A percentile compares a stretch with the other conserved stretches of the same genome.
Conservation (phyloP, 1,140 invertebrate genomes). For the Dysdera silvatica region DNA sequence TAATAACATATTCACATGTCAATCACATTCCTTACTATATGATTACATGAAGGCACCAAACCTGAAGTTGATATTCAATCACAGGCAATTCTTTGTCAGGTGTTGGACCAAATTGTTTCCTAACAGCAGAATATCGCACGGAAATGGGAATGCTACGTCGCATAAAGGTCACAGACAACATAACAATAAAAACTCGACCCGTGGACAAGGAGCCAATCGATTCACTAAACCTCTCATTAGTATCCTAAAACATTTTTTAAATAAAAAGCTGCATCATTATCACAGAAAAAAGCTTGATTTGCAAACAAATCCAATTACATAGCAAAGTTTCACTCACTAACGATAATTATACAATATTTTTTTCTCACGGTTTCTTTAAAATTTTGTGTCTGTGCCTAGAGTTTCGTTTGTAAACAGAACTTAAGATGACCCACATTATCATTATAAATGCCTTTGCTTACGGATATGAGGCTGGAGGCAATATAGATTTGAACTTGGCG, state of each 20-base stretch:
- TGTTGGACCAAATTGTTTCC: constrained; percentile 76
- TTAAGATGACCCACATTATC: too few species aligned
- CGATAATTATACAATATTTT: too few species aligned
- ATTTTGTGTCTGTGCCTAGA: too few species aligned
- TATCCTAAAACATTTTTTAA: constrained; percentile 50
- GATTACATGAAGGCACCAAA: constrained; percentile 24
- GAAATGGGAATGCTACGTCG: constrained; percentile 69
- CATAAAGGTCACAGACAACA: constrained; percentile 61
- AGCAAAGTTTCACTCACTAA: too few species aligned
- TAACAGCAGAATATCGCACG: constrained; percentile 78
- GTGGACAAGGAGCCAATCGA: constrained; percentile 75
- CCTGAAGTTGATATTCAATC: constrained; percentile 80
- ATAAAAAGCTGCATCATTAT: neutral
- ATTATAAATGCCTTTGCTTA: too few species aligned
- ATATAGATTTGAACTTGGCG: too few species aligned
- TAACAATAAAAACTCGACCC: constrained; percentile 61
- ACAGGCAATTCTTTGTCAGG: constrained; percentile 63
- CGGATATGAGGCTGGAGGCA: too few species aligned
- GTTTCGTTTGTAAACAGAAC: too few species aligned
- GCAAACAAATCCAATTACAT: too few species aligned
- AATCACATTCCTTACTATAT: neutral
- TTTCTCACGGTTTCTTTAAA: too few species aligned
- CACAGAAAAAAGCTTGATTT: too few species aligned
- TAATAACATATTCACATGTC: neutral
- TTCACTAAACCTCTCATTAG: constrained; percentile 62